Percentiles rank a stretch among this genome's conserved stretches.
Evolutionary conservation across 2,888 invertebrate species (phyloP).

Genomic region (Agrilus cyanescens): DNA sequence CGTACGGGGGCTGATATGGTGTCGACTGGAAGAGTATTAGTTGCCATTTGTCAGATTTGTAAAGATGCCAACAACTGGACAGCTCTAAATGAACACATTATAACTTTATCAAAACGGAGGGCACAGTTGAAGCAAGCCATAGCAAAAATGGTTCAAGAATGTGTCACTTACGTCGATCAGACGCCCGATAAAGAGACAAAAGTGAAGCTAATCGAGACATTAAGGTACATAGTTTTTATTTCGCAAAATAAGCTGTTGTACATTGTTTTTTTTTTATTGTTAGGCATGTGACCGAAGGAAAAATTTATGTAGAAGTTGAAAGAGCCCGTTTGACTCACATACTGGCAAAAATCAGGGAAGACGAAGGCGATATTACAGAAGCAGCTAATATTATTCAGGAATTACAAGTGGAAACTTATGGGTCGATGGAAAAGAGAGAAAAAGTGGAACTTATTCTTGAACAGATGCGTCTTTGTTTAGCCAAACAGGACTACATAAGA

Average conservation of each 20-base stretch:
- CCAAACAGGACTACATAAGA: constrained; percentile 90
- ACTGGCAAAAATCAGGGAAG: constrained; percentile 72
- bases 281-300: constrained; percentile 83
- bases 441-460: constrained; percentile 95
- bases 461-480: constrained; percentile 94
- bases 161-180: constrained; percentile 84
- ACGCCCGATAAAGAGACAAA: constrained; percentile 83
- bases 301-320: constrained; percentile 99
- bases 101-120: constrained; percentile 80
- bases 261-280: neutral
- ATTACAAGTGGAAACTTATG: constrained; percentile 93
- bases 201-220: constrained; percentile 89
- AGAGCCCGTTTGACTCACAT: constrained; percentile 89
- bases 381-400: constrained; percentile 94
- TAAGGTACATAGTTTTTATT: constrained; percentile 56
- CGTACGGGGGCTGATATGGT: constrained; percentile 91
- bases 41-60: constrained; percentile 86
- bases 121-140: constrained; percentile 96
- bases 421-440: constrained; percentile 96
- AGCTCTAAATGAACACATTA: constrained; percentile 86
- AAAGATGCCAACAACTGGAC: constrained; percentile 87
- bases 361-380: constrained; percentile 71
- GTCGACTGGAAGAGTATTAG: constrained; percentile 85
- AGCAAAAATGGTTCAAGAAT: constrained; percentile 94
- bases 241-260: neutral